Conservation (phyloP, 2,797 vertebrate genomes). For the Xenentodon cancila region DNA sequence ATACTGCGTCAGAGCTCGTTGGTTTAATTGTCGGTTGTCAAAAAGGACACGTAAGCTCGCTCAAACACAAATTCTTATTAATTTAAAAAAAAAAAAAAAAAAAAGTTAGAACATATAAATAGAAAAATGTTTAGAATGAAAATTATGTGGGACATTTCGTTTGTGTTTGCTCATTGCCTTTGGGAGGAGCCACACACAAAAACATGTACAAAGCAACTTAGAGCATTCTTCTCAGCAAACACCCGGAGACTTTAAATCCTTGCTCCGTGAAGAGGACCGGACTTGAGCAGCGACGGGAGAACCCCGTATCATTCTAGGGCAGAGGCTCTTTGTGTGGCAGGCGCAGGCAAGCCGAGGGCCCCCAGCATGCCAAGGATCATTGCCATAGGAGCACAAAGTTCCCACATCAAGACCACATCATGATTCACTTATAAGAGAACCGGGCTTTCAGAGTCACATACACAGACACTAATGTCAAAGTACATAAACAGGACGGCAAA, state of each 20-base stretch:
- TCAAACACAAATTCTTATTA: conserved; percentile 8
- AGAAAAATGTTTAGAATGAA: too few relatives aligned
- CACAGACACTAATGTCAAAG: conserved; percentile 48
- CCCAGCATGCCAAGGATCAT: conserved; percentile 36
- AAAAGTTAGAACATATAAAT: too few relatives aligned
- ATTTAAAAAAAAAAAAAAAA: conserved; percentile 8
- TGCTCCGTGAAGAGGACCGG: conserved; percentile 68
- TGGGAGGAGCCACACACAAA: too few relatives aligned
- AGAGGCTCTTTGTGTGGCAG: conserved; percentile 52
- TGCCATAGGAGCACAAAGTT: conserved; percentile 30
- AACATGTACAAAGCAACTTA: neutral
- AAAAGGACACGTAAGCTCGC: conserved; percentile 15
- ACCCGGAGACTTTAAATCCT: conserved; percentile 45
- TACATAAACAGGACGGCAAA: conserved; percentile 60
- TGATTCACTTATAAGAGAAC: conserved; percentile 56
- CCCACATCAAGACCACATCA: conserved; percentile 47
- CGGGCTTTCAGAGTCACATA: conserved; percentile 42
- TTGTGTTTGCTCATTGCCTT: too few relatives aligned
- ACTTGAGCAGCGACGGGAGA: conserved; percentile 59
- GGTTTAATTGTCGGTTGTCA: conserved; percentile 29
- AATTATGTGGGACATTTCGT: too few relatives aligned
- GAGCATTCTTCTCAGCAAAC: conserved; percentile 51
- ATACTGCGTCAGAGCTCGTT: conserved; percentile 46
- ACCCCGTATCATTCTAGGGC: conserved; percentile 19
- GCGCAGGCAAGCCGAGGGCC: conserved; percentile 30